Percentiles rank a stretch among this genome's conserved stretches.
Conservation (phyloP, 2,888 invertebrate species). For the Scaptomyza reducta region DNA sequence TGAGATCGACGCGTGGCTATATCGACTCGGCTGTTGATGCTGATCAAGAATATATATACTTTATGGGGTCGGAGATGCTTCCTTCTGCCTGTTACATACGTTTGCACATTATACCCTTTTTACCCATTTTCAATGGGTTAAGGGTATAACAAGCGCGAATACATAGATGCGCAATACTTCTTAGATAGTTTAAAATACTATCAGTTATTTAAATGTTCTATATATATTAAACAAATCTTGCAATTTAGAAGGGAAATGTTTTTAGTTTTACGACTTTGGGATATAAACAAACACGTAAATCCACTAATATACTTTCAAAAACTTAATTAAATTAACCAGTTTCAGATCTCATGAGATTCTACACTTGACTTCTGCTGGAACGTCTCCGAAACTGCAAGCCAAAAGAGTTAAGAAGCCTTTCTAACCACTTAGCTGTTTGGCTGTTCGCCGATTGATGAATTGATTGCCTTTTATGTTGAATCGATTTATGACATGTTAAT, state of each 20-base stretch:
- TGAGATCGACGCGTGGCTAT: too few species aligned
- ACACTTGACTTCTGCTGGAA: constrained; percentile 20
- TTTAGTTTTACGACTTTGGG: constrained; percentile 22
- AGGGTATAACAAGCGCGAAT: too few species aligned
- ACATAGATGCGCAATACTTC: constrained; percentile 17
- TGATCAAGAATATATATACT: too few species aligned
- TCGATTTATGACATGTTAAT: constrained; percentile 43
- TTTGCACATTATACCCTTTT: too few species aligned
- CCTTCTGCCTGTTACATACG: too few species aligned
- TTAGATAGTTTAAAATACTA: background rate
- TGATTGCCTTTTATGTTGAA: constrained; percentile 52
- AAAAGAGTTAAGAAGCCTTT: constrained; percentile 51
- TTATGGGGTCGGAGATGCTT: too few species aligned
- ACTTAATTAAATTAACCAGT: constrained; percentile 70
- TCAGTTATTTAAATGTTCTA: background rate
- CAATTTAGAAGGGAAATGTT: constrained; percentile 13
- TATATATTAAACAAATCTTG: constrained; percentile 6
- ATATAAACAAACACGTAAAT: constrained; percentile 50
- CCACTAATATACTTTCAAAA: constrained; percentile 68
- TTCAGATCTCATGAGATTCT: constrained; percentile 42
- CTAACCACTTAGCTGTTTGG: constrained; percentile 19
- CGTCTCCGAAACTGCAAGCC: constrained; percentile 55
- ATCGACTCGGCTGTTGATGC: too few species aligned
- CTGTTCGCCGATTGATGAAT: constrained; percentile 55
- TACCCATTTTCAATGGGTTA: too few species aligned